phyloP scores from a whole-genome alignment of 2,797 vertebrate species.

The Hypotaenidia okinawae region DNA sequence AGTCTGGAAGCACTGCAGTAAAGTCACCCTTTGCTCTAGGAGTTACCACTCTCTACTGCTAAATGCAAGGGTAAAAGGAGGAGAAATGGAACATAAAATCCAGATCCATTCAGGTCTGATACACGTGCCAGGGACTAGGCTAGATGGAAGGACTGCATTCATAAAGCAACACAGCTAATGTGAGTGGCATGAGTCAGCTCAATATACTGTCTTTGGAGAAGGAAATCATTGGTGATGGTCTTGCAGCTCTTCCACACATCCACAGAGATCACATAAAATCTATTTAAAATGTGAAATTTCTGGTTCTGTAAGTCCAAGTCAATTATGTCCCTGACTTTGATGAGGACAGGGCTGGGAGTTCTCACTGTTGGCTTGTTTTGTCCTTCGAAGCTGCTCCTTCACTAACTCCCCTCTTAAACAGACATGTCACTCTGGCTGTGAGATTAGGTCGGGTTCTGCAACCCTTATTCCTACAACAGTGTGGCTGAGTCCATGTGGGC shows the following conservation, averaged over 20 bases:
- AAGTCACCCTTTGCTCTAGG: background rate
- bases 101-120: background rate
- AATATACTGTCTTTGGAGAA: background rate
- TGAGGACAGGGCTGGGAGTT: background rate
- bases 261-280: slow-evolving; percentile 26
- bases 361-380: background rate
- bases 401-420: background rate
- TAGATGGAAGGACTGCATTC: background rate
- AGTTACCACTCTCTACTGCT: background rate
- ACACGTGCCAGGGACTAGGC: background rate
- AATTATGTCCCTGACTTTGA: background rate
- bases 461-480: background rate
- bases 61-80: background rate
- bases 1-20: background rate
- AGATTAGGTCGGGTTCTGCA: background rate
- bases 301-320: slow-evolving; percentile 5
- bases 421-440: fast-evolving
- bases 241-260: slow-evolving; percentile 7
- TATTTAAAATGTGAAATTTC: slow-evolving; percentile 13
- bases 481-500: background rate
- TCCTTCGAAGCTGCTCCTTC: background rate
- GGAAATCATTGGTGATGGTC: background rate
- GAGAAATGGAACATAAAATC: background rate
- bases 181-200: slow-evolving; percentile 14
- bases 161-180: background rate